Conservation (phyloP, 2,113 vertebrate species). For the Globicephala melas region DNA sequence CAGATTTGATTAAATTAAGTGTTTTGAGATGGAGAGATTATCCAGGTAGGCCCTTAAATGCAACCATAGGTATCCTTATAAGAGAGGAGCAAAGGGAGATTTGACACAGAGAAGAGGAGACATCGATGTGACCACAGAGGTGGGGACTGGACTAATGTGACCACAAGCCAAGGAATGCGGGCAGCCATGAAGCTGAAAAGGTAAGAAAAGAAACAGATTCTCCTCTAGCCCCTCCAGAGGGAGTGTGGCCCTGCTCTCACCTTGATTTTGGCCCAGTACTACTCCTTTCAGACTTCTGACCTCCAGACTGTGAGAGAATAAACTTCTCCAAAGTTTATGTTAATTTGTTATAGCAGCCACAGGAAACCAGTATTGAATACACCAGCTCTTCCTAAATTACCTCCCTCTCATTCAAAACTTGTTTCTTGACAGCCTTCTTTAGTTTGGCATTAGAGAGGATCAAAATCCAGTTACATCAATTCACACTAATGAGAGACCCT, state of each 20-base stretch:
- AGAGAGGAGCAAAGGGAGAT: background rate
- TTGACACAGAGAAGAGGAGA: background rate
- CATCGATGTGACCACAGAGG: background rate
- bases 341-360: background rate
- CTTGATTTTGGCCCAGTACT: background rate
- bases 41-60: background rate
- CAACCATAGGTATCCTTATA: background rate
- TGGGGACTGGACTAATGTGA: fast-evolving
- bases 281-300: background rate
- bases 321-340: background rate
- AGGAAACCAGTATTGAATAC: background rate
- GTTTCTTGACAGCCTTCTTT: background rate
- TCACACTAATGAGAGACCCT: background rate
- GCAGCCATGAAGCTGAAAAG: background rate
- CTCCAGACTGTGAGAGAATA: background rate
- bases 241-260: fast-evolving
- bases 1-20: background rate
- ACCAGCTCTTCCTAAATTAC: background rate
- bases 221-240: no score
- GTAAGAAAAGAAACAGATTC: background rate
- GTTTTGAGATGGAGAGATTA: background rate
- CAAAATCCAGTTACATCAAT: background rate
- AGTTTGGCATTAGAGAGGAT: background rate
- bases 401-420: background rate
- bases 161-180: background rate